A percentile compares a stretch with the other conserved stretches of the same genome.
These are phyloP conservation scores for Vireo altiloquus DNA, from an alignment of 2,113 vertebrate species.

Conservation along the genomic window DNA sequence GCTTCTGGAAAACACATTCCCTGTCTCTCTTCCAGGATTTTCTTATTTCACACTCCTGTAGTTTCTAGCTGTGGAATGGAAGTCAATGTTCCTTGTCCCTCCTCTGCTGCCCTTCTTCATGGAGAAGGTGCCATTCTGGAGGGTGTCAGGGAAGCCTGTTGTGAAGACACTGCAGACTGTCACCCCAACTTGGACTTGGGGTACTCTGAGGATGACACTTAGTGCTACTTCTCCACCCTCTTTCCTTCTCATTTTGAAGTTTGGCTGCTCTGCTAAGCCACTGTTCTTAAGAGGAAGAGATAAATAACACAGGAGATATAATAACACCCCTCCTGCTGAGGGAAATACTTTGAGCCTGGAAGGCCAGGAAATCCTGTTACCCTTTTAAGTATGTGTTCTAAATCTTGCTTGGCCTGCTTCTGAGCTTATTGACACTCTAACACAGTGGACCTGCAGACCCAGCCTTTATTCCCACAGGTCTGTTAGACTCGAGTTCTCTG, in stretches of 20 bases:
- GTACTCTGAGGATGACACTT: neutral
- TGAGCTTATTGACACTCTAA: conserved; percentile 19
- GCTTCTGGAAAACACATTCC: conserved; percentile 59
- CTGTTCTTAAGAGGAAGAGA: neutral
- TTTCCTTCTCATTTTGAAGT: neutral
- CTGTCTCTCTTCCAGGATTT: conserved; percentile 62
- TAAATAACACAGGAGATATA: neutral
- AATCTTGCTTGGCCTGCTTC: neutral
- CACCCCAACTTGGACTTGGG: neutral
- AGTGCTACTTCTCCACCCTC: neutral
- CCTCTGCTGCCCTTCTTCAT: neutral
- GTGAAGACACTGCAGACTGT: neutral
- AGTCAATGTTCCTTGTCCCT: neutral
- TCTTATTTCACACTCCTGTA: conserved; percentile 30
- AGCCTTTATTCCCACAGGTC: neutral
- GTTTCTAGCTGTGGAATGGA: neutral
- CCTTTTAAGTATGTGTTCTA: neutral
- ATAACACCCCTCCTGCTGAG: neutral
- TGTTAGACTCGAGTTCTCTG: neutral
- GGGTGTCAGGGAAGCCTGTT: neutral
- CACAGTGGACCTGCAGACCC: neutral
- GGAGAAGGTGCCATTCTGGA: neutral
- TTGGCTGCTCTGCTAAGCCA: neutral
- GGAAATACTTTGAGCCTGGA: conserved; percentile 15
- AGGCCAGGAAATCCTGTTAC: neutral